phyloP scores from a whole-genome alignment of 2,888 invertebrate species.

The Agrotis puta region DNA sequence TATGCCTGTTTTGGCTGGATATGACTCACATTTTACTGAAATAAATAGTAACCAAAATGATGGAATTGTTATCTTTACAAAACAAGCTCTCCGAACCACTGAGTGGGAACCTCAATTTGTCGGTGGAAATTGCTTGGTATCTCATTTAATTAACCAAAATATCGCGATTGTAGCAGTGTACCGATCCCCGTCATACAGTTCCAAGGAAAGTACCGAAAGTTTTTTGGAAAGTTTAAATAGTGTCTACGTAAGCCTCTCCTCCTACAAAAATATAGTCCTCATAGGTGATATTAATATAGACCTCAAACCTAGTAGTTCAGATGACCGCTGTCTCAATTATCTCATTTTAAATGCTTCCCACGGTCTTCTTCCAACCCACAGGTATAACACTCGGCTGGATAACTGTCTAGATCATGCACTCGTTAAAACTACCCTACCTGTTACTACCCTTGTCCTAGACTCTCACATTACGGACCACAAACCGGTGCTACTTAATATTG shows the following conservation, averaged over 20 bases:
- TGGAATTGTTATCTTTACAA: no score
- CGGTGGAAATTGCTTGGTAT: neutral
- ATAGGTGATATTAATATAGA: constrained; percentile 2
- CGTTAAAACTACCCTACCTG: neutral
- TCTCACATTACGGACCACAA: neutral
- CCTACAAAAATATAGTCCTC: neutral
- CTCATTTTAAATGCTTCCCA: neutral
- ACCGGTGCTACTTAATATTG: neutral
- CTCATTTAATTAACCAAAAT: neutral
- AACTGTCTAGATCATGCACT: neutral
- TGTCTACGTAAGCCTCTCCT: neutral
- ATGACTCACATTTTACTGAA: neutral
- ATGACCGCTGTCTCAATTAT: neutral
- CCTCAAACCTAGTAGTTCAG: neutral
- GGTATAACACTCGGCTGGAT: neutral
- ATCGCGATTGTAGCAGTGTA: constrained; percentile 6
- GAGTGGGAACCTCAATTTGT: neutral
- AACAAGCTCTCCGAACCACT: neutral
- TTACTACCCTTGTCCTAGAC: neutral
- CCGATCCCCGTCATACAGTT: constrained; percentile 9
- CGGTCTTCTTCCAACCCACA: neutral
- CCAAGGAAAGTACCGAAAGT: neutral
- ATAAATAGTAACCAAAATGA: no score
- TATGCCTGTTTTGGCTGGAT: neutral
- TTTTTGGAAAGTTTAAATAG: constrained; percentile 3